A percentile compares a stretch with the other conserved stretches of the same genome.
Conservation (phyloP, 2,888 invertebrate genomes). For the Linnaemya vulpina region DNA sequence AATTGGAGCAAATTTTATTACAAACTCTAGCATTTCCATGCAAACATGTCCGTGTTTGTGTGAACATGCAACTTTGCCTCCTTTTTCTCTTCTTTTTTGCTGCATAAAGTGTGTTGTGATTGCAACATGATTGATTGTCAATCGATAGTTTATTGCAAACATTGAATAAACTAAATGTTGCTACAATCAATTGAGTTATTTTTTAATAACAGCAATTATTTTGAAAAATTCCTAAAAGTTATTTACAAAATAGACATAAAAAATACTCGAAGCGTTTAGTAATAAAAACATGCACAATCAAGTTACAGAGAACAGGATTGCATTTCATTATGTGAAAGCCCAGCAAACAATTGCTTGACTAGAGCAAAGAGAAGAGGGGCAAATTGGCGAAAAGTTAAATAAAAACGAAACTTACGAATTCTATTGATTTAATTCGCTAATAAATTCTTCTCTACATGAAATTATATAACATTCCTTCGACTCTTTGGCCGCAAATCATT, state of each 20-base stretch:
- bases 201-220: conserved; percentile 42
- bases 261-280: conserved; percentile 1
- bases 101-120: conserved; percentile 44
- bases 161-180: conserved; percentile 52
- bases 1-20: conserved; percentile 66
- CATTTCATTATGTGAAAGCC: not conserved
- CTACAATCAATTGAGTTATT: conserved; percentile 50
- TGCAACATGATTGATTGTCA: conserved; percentile 60
- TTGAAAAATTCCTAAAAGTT: conserved; percentile 20
- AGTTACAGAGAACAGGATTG: not conserved
- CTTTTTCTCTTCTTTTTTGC: not conserved
- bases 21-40: conserved; percentile 47
- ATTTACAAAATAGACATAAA: conserved; percentile 17
- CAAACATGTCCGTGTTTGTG: conserved; percentile 11
- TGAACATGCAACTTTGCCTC: not conserved
- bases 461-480: not conserved
- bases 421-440: not conserved
- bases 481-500: not conserved
- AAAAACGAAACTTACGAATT: too few relatives aligned
- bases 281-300: conserved; percentile 3
- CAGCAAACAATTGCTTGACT: not conserved
- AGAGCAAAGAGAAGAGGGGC: too few relatives aligned
- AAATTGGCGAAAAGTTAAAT: too few relatives aligned
- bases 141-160: conserved; percentile 55
- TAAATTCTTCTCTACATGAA: not conserved